A percentile compares a stretch with the other conserved stretches of the same genome.
Evolutionary conservation across 92 coral and sea anemone species (phyloP).

Genomic region (Paramuricea clavata): DNA sequence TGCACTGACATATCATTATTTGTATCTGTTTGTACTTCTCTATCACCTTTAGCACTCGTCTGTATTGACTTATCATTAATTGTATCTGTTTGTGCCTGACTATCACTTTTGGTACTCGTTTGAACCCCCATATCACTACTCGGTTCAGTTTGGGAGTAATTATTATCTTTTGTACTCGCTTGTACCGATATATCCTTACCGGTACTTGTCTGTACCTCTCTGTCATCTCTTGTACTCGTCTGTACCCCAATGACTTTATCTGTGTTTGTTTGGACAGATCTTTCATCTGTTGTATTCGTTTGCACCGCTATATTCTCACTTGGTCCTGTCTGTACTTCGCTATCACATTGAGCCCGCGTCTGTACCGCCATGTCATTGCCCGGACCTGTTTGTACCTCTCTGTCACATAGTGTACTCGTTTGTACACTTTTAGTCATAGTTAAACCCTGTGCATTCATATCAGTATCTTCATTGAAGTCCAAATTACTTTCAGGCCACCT

Average conservation of each 20-base stretch:
- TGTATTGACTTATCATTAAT: background rate
- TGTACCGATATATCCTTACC: background rate
- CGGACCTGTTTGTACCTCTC: background rate
- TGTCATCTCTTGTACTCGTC: background rate
- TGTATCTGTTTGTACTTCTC: background rate
- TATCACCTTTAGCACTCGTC: background rate
- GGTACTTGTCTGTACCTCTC: background rate
- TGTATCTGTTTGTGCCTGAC: background rate
- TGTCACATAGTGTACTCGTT: conserved; percentile 6
- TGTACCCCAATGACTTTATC: background rate
- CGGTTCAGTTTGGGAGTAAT: too few relatives aligned
- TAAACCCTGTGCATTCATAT: background rate
- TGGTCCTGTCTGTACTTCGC: conserved; percentile 8
- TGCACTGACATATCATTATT: background rate
- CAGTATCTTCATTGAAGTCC: background rate
- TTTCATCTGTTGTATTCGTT: background rate
- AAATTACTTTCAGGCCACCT: background rate
- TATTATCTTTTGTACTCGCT: background rate
- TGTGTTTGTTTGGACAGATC: background rate
- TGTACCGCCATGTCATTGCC: background rate
- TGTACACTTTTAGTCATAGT: background rate
- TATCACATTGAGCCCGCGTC: background rate
- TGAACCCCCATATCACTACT: background rate
- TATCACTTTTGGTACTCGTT: background rate
- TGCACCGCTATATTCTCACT: background rate